Percentiles rank a stretch among this genome's conserved stretches.
Conservation (phyloP, 2,113 vertebrate species). For the Dipodomys spectabilis region DNA sequence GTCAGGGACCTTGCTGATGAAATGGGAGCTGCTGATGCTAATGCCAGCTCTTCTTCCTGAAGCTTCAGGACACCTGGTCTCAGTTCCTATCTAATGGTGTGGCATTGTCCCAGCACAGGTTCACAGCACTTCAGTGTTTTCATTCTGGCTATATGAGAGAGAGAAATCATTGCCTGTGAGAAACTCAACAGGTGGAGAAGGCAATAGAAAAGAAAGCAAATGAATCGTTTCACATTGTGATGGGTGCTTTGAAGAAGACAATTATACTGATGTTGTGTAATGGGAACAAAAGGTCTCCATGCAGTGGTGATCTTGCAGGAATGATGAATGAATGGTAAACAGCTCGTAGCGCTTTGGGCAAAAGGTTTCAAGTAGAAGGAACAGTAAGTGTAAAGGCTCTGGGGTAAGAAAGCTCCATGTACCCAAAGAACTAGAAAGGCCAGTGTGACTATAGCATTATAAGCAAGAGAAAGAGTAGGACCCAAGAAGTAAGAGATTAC, state of each 20-base stretch:
- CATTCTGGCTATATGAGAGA: not conserved
- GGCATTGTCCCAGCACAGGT: too few relatives aligned
- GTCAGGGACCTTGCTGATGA: not conserved
- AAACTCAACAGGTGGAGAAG: not conserved
- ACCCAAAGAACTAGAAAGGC: not conserved
- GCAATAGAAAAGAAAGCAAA: not conserved
- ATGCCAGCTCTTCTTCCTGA: not conserved
- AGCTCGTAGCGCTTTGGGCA: not conserved
- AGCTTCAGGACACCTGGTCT: not conserved
- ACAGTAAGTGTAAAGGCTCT: not conserved
- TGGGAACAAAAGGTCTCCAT: not conserved
- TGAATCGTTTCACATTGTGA: not conserved
- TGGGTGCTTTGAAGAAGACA: not conserved
- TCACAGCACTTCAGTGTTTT: not conserved
- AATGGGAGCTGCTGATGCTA: not conserved
- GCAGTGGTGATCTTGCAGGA: not conserved
- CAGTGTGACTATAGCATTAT: rapidly evolving
- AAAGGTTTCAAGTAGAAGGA: not conserved
- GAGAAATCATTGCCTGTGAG: not conserved
- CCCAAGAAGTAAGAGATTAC: not conserved
- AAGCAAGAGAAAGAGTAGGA: not conserved
- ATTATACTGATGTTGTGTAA: not conserved
- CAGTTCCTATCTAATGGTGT: not conserved
- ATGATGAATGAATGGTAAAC: not conserved
- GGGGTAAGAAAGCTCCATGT: not conserved